A percentile compares a stretch with the other conserved stretches of the same genome.
Conservation (phyloP, 1,140 invertebrate species). For the Semibalanus balanoides region DNA sequence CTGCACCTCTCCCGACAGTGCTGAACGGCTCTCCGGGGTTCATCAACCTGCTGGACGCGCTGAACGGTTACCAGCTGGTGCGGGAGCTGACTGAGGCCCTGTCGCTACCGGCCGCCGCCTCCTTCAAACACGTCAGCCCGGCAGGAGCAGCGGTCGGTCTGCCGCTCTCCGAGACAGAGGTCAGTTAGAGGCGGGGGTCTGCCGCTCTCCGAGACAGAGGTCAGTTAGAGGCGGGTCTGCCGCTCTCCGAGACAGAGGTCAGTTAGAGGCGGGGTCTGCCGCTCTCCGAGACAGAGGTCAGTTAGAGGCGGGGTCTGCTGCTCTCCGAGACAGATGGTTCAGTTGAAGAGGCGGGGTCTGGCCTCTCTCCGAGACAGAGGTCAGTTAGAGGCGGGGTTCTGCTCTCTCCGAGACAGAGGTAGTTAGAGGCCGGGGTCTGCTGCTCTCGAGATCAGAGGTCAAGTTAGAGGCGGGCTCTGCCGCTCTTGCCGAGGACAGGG, state of each 20-base stretch:
- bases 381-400: too few relatives aligned
- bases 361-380: too few relatives aligned
- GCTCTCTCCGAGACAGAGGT: too few relatives aligned
- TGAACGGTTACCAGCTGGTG: constrained; percentile 95
- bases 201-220: background rate
- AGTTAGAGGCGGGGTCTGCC: too few relatives aligned
- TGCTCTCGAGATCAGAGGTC: too few relatives aligned
- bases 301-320: background rate
- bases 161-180: constrained; percentile 50
- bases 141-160: constrained; percentile 84
- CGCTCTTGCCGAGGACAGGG: too few relatives aligned
- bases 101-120: constrained; percentile 77
- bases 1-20: constrained; percentile 34
- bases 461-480: too few relatives aligned
- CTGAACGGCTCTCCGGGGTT: constrained; percentile 92
- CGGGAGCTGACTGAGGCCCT: constrained; percentile 67
- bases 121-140: constrained; percentile 95
- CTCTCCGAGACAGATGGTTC: background rate
- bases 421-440: too few relatives aligned
- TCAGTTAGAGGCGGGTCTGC: background rate
- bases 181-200: constrained; percentile 21
- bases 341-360: too few relatives aligned
- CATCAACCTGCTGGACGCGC: constrained; percentile 92
- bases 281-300: too few relatives aligned
- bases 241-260: background rate